A percentile compares a stretch with the other conserved stretches of the same genome.
Conservation (phyloP, 2,888 invertebrate species). For the Frankliniella intonsa region DNA sequence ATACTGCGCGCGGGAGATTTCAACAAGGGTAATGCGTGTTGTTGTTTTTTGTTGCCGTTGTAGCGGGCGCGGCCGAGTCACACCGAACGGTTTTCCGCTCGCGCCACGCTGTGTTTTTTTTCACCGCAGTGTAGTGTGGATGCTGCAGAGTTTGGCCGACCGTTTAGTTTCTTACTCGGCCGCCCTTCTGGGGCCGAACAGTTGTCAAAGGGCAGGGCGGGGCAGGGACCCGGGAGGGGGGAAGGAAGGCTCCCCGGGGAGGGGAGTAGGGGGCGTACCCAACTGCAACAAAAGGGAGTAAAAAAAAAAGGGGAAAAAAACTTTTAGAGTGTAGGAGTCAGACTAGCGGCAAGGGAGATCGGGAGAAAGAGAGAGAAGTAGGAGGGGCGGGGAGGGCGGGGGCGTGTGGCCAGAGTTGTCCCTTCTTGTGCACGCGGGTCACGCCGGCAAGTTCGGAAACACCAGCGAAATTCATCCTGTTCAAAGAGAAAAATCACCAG, state of each 20-base stretch:
- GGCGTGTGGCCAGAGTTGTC: not conserved
- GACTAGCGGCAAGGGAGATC: too few relatives aligned
- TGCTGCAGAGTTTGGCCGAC: not conserved
- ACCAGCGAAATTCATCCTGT: conserved; percentile 1
- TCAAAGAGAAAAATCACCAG: conserved; percentile 6
- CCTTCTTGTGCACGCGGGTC: not conserved
- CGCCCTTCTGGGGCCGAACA: not conserved
- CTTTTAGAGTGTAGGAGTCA: not conserved
- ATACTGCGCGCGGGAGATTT: too few relatives aligned
- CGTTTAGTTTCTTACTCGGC: not conserved
- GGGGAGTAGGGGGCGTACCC: not conserved
- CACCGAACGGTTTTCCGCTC: too few relatives aligned
- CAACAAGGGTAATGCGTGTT: too few relatives aligned
- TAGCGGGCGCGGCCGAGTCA: too few relatives aligned
- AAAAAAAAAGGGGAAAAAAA: not conserved
- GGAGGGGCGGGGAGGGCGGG: too few relatives aligned
- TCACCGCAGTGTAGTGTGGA: not conserved
- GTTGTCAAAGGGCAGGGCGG: not conserved
- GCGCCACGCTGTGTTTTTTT: not conserved
- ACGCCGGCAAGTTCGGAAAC: not conserved
- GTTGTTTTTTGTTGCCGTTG: too few relatives aligned
- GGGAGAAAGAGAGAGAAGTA: too few relatives aligned
- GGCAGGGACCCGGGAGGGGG: not conserved
- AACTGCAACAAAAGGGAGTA: not conserved
- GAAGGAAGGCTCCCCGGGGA: too few relatives aligned